Base-by-base conservation (phyloP, 2,113 vertebrate genomes). In the Siphamia tubifer region DNA sequence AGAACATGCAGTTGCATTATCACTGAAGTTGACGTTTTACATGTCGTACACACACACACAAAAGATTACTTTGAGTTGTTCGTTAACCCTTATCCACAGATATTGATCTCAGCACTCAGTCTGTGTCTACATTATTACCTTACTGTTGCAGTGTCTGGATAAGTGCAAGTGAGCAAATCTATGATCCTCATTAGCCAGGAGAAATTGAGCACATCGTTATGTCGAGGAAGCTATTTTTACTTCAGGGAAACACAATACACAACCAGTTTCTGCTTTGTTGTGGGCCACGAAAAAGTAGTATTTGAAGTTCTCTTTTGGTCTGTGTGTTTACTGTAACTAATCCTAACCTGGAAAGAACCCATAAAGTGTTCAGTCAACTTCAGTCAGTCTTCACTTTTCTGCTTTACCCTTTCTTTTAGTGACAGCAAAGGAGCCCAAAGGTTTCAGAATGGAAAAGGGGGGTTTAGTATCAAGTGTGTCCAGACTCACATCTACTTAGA, bases 401-500 rank as follows among this genome's bases (percentile, higher is more conserved):
- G 66, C 84, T 35, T 83, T 79, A 76, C 79, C 61, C 70, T 64
- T 55, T 83, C 35, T 27, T 13, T 79, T 83, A 73, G 73, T 81
- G 68, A 57, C 38, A 20, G 68, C 45, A 63, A 73, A 72, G 38
- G 58, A 68, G 55, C 23, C 30, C 31, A 27, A 63, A 48, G 64
- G 71, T 64, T 61, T 69, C 63, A 68, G 62, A 71, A 66, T 71
- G 32, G 15, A 83, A 77, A 74, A 56, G 64, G 58, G 70, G 61
- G 82, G 83, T 87, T 90, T 87, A 77, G 68, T 75, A 74, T 82
- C 21, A 49, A 73, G 63, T 80, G 61, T 69, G 76, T 77, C 72
- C 72, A 83, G 85, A 86, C 85, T 82, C 74, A 74, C 84, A 83
- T 74, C 79, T 83, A 80, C 83, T 90, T 82, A 89, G 82, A 77